A percentile compares a stretch with the other conserved stretches of the same genome.
Conservation (phyloP, 2,797 vertebrate genomes). For the Pseudocheirus occidentalis region DNA sequence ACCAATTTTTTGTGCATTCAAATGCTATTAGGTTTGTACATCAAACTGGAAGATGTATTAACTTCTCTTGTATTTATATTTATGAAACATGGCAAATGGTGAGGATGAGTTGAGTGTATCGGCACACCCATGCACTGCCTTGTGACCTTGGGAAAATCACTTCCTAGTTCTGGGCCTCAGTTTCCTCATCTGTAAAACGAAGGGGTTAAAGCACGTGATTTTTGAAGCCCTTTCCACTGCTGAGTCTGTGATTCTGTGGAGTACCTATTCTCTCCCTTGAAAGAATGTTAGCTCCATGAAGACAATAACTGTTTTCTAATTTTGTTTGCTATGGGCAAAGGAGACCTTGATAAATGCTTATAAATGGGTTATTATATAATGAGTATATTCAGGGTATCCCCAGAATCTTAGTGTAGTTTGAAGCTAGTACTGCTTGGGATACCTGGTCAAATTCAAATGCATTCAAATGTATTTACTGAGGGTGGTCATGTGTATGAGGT, state of each 20-base stretch:
- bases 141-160: not conserved
- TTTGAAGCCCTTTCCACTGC: not conserved
- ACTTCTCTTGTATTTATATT: not conserved
- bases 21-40: not conserved
- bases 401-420: not conserved
- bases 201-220: not conserved
- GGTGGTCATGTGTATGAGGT: not conserved
- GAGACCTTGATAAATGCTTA: not conserved
- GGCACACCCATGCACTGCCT: not conserved
- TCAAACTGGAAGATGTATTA: not conserved
- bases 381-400: not conserved
- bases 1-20: not conserved
- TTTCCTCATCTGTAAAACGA: slow-evolving; percentile 25
- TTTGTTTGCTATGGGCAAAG: not conserved
- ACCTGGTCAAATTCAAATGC: not conserved
- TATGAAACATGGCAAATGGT: not conserved
- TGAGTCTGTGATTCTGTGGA: not conserved
- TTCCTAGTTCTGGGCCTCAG: not conserved
- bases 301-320: not conserved
- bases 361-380: not conserved
- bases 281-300: not conserved
- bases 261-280: not conserved
- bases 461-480: not conserved
- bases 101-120: not conserved
- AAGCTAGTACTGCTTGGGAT: not conserved